Evolutionary conservation across 2,113 vertebrate species (phyloP).

Genomic region (Eublepharis macularius): DNA sequence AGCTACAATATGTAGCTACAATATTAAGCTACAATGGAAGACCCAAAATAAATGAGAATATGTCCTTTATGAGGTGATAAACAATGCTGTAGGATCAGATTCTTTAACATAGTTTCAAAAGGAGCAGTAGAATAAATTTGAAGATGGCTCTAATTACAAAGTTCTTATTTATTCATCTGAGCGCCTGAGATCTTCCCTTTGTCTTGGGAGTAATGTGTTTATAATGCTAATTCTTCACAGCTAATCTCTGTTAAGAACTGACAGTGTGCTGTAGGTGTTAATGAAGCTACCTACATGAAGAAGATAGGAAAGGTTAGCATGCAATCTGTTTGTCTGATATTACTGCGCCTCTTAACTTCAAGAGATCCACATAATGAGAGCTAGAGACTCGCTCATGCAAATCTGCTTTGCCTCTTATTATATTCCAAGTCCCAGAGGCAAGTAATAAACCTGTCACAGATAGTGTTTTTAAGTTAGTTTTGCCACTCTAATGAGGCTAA

Average conservation of each 20-base stretch:
- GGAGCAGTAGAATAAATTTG: neutral
- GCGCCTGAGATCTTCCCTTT: neutral
- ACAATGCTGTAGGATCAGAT: neutral
- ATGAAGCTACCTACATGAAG: neutral
- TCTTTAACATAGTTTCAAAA: neutral
- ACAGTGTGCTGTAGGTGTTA: neutral
- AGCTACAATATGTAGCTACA: too few species aligned
- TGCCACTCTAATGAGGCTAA: conserved; percentile 21
- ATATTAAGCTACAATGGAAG: too few species aligned
- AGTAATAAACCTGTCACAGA: neutral
- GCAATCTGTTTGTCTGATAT: neutral
- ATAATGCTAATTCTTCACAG: neutral
- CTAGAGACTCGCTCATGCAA: neutral
- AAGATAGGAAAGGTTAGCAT: neutral
- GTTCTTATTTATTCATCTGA: neutral
- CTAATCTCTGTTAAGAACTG: neutral
- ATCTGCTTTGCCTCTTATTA: neutral
- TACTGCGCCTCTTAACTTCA: neutral
- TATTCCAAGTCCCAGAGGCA: accelerated
- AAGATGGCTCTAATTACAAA: neutral
- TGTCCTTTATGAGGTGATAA: neutral
- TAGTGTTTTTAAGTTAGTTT: conserved; percentile 21
- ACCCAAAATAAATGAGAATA: too few species aligned
- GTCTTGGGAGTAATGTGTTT: neutral
- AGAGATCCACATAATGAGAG: neutral